Evolutionary conservation across 2,888 invertebrate species (phyloP), one percentile per base, ranked within the genome.

Genomic region (Hyppa rectilinea): DNA sequence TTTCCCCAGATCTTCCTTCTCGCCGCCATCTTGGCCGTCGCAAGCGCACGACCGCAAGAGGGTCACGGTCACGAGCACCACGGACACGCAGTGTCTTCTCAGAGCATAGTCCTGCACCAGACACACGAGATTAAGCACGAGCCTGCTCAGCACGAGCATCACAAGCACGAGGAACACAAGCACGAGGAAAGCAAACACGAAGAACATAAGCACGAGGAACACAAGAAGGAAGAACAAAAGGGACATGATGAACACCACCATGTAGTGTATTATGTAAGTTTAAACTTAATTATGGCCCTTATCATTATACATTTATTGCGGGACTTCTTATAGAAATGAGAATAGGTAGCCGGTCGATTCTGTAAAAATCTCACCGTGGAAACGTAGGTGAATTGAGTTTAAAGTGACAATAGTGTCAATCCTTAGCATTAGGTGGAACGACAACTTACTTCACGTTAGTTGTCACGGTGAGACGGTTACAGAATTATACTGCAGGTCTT

Each of bases 251-350:
- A 83, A 63, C 82, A 87, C 45, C 84, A 88, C 38, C 83, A 91
- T 69, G 87, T 88, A 20, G 90, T 91, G 69, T 91, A 91, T 71
- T 90, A 91, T 65, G 91, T 91, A 81, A 88, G 91, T 85, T 47
- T 38, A 34, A 23, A n/a, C n/a, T n/a, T n/a, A n/a, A n/a, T n/a
- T n/a, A 12, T 53, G 6, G n/a, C 6, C 12, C 52, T n/a, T 50
- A 29, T 47, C 5, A 47, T 12, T 12, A 47, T 47, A 23, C 23
- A 4, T 12, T 47, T 47, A 47, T 23, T 12, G 29, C 17, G 20
- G 31, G 31, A 53, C 31, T n/a, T n/a, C n/a, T n/a, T n/a, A n/a
- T n/a, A n/a, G n/a, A n/a, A n/a, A n/a, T n/a, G n/a, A n/a, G n/a
- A n/a, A n/a, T n/a, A n/a, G n/a, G n/a, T n/a, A n/a, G n/a, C n/a